phyloP scores from a whole-genome alignment of 2,888 invertebrate species.

The Phalangium opilio region DNA sequence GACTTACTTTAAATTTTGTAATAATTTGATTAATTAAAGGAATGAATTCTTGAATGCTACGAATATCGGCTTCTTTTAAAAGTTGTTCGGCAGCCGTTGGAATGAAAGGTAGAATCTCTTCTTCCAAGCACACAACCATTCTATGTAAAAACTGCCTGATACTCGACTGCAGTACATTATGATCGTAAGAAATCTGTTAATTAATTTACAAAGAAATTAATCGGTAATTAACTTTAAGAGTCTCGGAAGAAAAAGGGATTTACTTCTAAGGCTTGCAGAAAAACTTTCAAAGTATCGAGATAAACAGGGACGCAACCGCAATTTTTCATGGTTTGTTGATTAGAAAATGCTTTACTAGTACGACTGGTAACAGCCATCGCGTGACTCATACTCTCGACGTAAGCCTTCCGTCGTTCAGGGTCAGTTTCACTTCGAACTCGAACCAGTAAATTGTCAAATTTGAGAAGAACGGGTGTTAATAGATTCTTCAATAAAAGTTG shows the following conservation, averaged over 20 bases:
- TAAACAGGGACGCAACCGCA: slow-evolving; percentile 38
- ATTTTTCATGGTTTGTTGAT: slow-evolving; percentile 37
- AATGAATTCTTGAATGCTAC: slow-evolving; percentile 36
- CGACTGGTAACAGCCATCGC: slow-evolving; percentile 39
- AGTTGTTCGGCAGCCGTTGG: slow-evolving; percentile 37
- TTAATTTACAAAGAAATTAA: background rate
- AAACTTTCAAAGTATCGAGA: slow-evolving; percentile 36
- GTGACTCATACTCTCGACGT: slow-evolving; percentile 34
- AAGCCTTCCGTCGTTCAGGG: slow-evolving; percentile 26
- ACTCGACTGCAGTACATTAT: slow-evolving; percentile 30
- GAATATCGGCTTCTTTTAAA: slow-evolving; percentile 30
- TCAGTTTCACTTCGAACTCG: slow-evolving; percentile 29
- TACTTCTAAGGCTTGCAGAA: slow-evolving; percentile 36
- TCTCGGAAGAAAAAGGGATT: background rate
- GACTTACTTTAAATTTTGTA: slow-evolving; percentile 38
- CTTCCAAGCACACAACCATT: slow-evolving; percentile 42
- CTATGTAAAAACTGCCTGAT: slow-evolving; percentile 41
- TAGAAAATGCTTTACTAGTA: slow-evolving; percentile 42
- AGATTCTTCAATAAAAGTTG: slow-evolving; percentile 33
- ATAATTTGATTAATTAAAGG: slow-evolving; percentile 42
- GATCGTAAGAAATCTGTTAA: slow-evolving; percentile 19
- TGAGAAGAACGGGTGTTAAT: slow-evolving; percentile 34
- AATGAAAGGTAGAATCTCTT: slow-evolving; percentile 39
- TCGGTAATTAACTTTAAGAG: background rate
- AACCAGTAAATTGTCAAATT: slow-evolving; percentile 31